Base-by-base conservation (phyloP, 2,888 invertebrate species). In the Drosophila dives region DNA sequence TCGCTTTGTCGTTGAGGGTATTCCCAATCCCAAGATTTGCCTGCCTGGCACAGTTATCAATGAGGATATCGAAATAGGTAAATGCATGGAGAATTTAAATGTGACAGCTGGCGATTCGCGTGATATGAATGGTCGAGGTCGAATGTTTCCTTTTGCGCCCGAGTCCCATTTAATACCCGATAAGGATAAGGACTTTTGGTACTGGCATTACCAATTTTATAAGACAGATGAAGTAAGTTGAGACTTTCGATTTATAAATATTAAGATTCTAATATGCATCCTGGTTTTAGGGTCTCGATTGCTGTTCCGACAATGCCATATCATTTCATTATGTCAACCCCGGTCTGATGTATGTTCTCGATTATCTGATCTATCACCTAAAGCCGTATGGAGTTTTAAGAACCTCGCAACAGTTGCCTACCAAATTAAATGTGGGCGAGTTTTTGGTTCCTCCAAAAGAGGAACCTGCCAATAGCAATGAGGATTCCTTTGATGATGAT, bases 91-190 rank as follows among this genome's bases (percentile, higher is more conserved):
- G 33, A 53, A 53, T 20, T 94, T 98, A 1, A 96, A 97, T 1
- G 99, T 99, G 0, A 94, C 94, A 67, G 98, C 98, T 2, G 97
- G 96, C 84, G 99, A 99, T 92, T 96, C 97, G 0, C 94, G 99
- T 12, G 99, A 99, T 93, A 94, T 38, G 7, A 17, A 12, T 40
- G n/a, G 38, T 3, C 23, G 1, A n/a, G 12, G 15, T 10, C 26
- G 23, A 8, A 34, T 54, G 23, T 23, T 26, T 26, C 26, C 26
- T 17, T 23, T 26, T 12, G 6, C 12, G 0, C 11, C 33, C 20
- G 0, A 20, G 7, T 4, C 0, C 12, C n/a, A 32, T 32, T 12
- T n/a, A 2, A n/a, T 29, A 4, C 7, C 20, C 3, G 12, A 1
- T 20, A 45, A 12, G 11, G 17, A 51, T 12, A 2, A n/a, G 17